Evolutionary conservation across 2,113 vertebrate genomes (phyloP), one percentile per base, ranked within the genome.

Genomic region (Rissa tridactyla): DNA sequence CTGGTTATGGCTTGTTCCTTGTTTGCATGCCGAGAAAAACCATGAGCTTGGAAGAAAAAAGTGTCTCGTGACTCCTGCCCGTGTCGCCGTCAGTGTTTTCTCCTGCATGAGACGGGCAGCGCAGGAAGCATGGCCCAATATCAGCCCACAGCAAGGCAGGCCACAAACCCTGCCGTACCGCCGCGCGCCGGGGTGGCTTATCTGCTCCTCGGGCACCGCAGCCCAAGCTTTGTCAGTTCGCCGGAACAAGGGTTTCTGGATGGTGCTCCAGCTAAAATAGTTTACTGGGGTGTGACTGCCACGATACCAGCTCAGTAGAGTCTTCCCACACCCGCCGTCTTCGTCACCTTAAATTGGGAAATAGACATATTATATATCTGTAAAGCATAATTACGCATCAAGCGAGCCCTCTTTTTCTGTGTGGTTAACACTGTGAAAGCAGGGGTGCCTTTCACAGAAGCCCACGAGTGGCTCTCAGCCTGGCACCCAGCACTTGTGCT

Each of bases 101-200:
- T 42, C 47, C 46, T 13, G 36, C 46, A 5, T 0, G 0, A 49
- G 75, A 32, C 0, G 3, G 13, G 55, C 65, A 91, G 42, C 2
- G 9, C 46, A 52, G 90, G 91, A 87, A 85, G 51, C 36, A 2
- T 5, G 32, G 30, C 27, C 21, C 55, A 2, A 0, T 49, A 81
- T 82, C 80, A 79, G 71, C 38, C 22, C 25, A 1, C 38, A 69
- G 68, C 27, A 36, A 32, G 47, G 44, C 29, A 3, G 18, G 8
- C 52, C 4, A 0, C 3, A 29, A 21, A 30, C 61, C 79, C 55
- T 57, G 52, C 61, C 1, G 2, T 6, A 20, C 15, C 12, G 2
- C 57, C 21, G n/a, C 38, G 3, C 2, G 9, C 42, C 3, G 5
- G 21, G 20, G 6, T 15, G 46, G 21, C 76, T 76, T 62, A 76